A percentile compares a stretch with the other conserved stretches of the same genome.
Evolutionary conservation across 2,888 invertebrate species (phyloP).

Genomic region (Agrotis clavis): DNA sequence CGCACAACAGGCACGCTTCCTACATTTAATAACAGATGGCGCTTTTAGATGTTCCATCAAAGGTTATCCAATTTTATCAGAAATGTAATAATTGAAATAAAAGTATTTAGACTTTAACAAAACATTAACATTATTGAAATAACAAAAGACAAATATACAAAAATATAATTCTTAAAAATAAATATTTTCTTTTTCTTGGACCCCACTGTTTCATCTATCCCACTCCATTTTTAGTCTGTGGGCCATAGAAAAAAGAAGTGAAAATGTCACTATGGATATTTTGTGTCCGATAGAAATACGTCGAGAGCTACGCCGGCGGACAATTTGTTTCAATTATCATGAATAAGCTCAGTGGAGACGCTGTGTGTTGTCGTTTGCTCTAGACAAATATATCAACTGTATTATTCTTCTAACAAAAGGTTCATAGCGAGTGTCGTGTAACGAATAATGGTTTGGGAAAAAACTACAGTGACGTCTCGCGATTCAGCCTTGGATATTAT

Average conservation of each 20-base stretch:
- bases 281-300: conserved; percentile 88
- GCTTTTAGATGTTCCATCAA: neutral
- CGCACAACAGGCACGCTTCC: neutral
- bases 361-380: conserved; percentile 79
- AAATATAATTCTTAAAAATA: neutral
- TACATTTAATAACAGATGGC: conserved; percentile 35
- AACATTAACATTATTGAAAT: neutral
- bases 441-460: conserved; percentile 89
- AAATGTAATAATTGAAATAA: neutral
- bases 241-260: conserved; percentile 70
- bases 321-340: conserved; percentile 89
- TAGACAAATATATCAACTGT: conserved; percentile 80
- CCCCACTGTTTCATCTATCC: conserved; percentile 23
- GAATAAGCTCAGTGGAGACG: conserved; percentile 83
- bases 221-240: conserved; percentile 70
- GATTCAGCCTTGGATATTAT: conserved; percentile 90
- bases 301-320: conserved; percentile 86
- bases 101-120: neutral
- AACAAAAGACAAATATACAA: neutral
- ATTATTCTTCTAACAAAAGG: conserved; percentile 73
- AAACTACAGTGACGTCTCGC: conserved; percentile 89
- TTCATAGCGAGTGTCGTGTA: conserved; percentile 78
- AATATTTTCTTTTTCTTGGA: neutral
- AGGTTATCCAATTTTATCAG: neutral
- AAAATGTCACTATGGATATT: conserved; percentile 82